phyloP scores from a whole-genome alignment of 2,888 invertebrate genomes.

The Oscheius sp. region DNA sequence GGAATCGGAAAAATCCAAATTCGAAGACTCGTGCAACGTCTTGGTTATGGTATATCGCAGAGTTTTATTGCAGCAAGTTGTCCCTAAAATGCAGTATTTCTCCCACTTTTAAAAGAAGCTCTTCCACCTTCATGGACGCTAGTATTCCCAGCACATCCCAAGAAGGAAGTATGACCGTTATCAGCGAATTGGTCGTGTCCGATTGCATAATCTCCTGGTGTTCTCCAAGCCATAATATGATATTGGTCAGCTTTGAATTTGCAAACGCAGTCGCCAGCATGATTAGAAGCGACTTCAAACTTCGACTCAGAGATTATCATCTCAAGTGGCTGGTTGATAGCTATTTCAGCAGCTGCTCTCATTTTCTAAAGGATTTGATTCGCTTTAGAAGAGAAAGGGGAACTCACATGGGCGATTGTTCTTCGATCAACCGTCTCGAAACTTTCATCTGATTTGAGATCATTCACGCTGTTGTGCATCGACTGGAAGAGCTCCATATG shows the following conservation, averaged over 20 bases:
- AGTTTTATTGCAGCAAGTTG: not conserved
- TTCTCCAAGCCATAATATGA: conserved; percentile 16
- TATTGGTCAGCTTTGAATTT: conserved; percentile 10
- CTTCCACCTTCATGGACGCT: not conserved
- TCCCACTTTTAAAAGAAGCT: not conserved
- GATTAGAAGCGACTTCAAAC: conserved; percentile 11
- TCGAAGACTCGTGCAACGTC: conserved; percentile 5
- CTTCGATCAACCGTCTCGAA: not conserved
- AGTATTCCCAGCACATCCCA: not conserved
- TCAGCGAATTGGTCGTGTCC: conserved; percentile 1
- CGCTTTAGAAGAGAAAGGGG: not conserved
- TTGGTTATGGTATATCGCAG: conserved; percentile 30
- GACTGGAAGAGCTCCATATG: not conserved
- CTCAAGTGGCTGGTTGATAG: not conserved
- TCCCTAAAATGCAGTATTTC: too few relatives aligned
- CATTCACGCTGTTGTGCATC: not conserved
- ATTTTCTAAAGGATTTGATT: not conserved
- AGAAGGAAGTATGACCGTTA: not conserved
- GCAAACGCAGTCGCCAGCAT: conserved; percentile 6
- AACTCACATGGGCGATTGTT: not conserved
- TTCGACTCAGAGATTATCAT: not conserved
- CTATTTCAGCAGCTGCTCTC: not conserved
- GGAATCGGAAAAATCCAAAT: too few relatives aligned
- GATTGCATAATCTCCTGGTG: conserved; percentile 5
- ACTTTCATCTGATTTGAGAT: not conserved